A percentile compares a stretch with the other conserved stretches of the same genome.
Conservation (phyloP, 1,140 invertebrate species). For the Ceratoteleas bidentatus region DNA sequence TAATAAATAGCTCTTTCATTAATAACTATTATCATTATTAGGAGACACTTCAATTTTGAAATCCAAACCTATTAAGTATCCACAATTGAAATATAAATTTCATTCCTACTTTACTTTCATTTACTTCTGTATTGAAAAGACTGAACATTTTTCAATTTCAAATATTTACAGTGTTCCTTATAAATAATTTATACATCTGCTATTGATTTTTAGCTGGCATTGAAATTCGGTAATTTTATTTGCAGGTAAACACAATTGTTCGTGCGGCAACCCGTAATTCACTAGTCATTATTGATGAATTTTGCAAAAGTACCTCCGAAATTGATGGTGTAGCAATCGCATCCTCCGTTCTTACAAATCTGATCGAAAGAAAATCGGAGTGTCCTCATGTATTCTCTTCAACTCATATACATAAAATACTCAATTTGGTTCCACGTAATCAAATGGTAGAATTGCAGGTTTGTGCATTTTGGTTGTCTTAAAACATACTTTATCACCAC, state of each 20-base stretch:
- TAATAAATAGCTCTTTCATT: too few relatives aligned
- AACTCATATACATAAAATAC: slow-evolving; percentile 88
- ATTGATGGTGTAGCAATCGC: slow-evolving; percentile 88
- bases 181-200: too few relatives aligned
- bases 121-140: too few relatives aligned
- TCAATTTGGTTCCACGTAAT: slow-evolving; percentile 81
- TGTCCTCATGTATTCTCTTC: slow-evolving; percentile 90
- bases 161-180: too few relatives aligned
- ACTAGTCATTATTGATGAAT: slow-evolving; percentile 93
- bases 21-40: too few relatives aligned
- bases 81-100: too few relatives aligned
- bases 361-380: slow-evolving; percentile 81
- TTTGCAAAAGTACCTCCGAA: slow-evolving; percentile 93
- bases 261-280: slow-evolving; percentile 83
- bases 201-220: too few relatives aligned
- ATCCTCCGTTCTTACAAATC: slow-evolving; percentile 84
- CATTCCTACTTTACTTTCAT: too few relatives aligned
- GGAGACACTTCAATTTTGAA: too few relatives aligned
- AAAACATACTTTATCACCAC: not conserved
- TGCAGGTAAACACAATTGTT: slow-evolving; percentile 84
- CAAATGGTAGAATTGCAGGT: slow-evolving; percentile 80
- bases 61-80: too few relatives aligned
- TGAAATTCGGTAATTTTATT: not conserved
- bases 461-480: not conserved
- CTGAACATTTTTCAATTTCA: too few relatives aligned